Evolutionary conservation across 1,140 invertebrate species (phyloP).

Genomic region (Alviniconcha marisindica): DNA sequence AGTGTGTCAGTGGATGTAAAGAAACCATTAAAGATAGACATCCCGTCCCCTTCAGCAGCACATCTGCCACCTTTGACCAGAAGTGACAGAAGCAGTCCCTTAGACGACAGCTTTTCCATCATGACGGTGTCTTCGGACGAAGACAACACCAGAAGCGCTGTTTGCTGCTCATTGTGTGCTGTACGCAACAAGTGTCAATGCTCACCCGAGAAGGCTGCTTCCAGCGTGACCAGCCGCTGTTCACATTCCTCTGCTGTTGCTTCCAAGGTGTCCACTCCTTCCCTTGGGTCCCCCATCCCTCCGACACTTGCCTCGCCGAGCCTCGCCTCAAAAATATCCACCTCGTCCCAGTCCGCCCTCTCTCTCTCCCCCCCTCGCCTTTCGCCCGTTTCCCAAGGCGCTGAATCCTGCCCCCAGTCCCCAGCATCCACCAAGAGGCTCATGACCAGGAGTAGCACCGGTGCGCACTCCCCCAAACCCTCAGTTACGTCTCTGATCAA

Average conservation of each 20-base stretch:
- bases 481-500: neutral
- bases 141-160: neutral
- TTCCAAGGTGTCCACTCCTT: neutral
- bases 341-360: neutral
- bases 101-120: conserved; percentile 33
- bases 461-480: neutral
- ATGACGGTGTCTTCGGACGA: conserved; percentile 26
- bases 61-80: conserved; percentile 15
- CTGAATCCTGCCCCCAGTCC: neutral
- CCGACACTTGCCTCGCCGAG: neutral
- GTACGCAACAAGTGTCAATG: neutral
- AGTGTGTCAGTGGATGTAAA: neutral
- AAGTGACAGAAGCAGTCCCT: conserved; percentile 40
- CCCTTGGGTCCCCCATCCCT: neutral
- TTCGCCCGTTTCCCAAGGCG: neutral
- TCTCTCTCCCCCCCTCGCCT: neutral
- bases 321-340: neutral
- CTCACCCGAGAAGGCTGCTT: neutral
- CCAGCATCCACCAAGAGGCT: neutral
- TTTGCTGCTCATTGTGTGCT: conserved; percentile 24
- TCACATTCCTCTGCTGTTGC: neutral
- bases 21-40: conserved; percentile 28
- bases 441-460: neutral
- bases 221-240: neutral
- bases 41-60: conserved; percentile 9